A percentile compares a stretch with the other conserved stretches of the same genome.
phyloP scores from a whole-genome alignment of 92 coral and sea anemone species.

The Umimayanthus chanpuru region DNA sequence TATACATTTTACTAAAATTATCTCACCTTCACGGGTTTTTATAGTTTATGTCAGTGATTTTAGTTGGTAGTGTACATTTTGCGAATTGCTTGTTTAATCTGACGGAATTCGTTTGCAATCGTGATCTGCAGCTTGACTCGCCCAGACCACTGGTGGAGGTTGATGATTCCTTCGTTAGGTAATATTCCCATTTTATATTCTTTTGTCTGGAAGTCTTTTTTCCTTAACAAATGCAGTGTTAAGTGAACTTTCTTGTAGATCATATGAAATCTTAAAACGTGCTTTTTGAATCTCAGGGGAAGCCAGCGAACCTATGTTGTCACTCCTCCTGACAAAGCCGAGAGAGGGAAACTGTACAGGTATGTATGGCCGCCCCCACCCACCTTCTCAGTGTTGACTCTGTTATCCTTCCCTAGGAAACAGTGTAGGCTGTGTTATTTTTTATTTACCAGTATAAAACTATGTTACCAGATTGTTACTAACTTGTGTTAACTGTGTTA shows the following conservation, averaged over 20 bases:
- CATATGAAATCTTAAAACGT: background rate
- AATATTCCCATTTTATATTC: background rate
- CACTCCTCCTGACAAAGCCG: slow-evolving; percentile 79
- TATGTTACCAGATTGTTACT: background rate
- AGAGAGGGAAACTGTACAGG: slow-evolving; percentile 63
- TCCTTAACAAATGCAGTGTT: background rate
- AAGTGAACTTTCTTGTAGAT: no score
- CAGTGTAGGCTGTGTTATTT: slow-evolving; percentile 34
- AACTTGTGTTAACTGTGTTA: background rate
- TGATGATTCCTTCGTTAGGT: slow-evolving; percentile 84
- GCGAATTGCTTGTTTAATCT: no score
- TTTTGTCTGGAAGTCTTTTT: background rate
- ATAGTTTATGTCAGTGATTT: no score
- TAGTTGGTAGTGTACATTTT: background rate
- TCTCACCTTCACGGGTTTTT: no score
- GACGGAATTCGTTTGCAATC: background rate
- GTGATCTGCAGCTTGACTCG: slow-evolving; percentile 65
- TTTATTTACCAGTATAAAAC: slow-evolving; percentile 62
- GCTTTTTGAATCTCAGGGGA: slow-evolving; percentile 64
- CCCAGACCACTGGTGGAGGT: slow-evolving; percentile 81
- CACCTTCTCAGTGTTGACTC: background rate
- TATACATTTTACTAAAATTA: no score
- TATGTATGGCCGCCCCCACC: background rate
- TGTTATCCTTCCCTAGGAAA: background rate
- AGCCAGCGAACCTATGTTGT: slow-evolving; percentile 97